A percentile compares a stretch with the other conserved stretches of the same genome.
Evolutionary conservation across 2,888 invertebrate species (phyloP).

Genomic region (Drosophila kuntzei): DNA sequence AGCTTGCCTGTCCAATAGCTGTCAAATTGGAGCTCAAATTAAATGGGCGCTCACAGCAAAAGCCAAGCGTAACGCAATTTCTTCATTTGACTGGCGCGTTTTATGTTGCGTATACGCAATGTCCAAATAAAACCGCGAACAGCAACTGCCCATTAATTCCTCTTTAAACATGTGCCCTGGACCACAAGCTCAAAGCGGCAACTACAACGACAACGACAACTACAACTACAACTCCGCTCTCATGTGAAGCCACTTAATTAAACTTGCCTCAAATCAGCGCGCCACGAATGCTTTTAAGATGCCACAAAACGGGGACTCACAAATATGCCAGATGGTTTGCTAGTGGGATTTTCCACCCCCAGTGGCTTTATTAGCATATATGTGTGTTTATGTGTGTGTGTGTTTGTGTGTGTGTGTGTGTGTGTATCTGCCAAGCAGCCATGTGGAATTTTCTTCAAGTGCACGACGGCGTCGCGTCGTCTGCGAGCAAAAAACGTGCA

Average conservation of each 20-base stretch:
- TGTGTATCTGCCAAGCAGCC: constrained; percentile 13
- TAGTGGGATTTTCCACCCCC: constrained; percentile 3
- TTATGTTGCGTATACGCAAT: constrained; percentile 46
- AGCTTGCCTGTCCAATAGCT: constrained; percentile 69
- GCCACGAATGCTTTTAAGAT: constrained; percentile 39
- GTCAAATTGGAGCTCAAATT: constrained; percentile 73
- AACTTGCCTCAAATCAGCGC: constrained; percentile 49
- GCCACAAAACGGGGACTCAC: constrained; percentile 31
- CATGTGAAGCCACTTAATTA: constrained; percentile 45
- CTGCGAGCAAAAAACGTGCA: constrained; percentile 56
- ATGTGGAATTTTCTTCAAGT: constrained; percentile 53
- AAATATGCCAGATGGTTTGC: constrained; percentile 36
- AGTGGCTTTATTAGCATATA: constrained; percentile 43
- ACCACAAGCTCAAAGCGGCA: constrained; percentile 10
- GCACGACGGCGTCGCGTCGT: constrained; percentile 58
- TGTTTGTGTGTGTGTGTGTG: constrained; percentile 14
- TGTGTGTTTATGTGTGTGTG: constrained; percentile 1
- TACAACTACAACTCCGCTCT: neutral
- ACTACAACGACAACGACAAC: neutral
- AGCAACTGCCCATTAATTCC: constrained; percentile 36
- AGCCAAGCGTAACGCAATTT: constrained; percentile 34
- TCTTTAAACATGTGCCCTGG: constrained; percentile 15
- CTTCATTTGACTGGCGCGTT: constrained; percentile 25
- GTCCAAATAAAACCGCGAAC: constrained; percentile 25
- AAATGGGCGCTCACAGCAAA: constrained; percentile 43